Percentiles rank a stretch among this genome's conserved stretches.
Conservation (phyloP, 1,140 invertebrate genomes). For the Zaprionus ghesquierei region DNA sequence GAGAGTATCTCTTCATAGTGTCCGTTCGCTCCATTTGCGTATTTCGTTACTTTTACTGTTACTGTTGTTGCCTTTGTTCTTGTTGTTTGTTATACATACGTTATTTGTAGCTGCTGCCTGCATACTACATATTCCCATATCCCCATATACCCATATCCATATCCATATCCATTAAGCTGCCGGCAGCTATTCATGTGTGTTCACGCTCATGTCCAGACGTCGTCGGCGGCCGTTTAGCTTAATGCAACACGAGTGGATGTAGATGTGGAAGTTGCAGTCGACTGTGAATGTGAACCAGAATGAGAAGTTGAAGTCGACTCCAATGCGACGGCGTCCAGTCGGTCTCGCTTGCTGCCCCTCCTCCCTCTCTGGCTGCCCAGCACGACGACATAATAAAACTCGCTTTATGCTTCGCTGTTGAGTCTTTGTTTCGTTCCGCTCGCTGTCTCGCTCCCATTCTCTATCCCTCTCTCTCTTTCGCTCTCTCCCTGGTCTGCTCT, state of each 20-base stretch:
- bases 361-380: background rate
- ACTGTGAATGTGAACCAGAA: background rate
- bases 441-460: slow-evolving; percentile 8
- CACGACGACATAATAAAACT: slow-evolving; percentile 71
- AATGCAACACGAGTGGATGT: slow-evolving; percentile 52
- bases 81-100: slow-evolving; percentile 28
- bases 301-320: slow-evolving; percentile 9
- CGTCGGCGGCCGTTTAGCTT: slow-evolving; percentile 63
- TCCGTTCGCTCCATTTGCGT: slow-evolving; percentile 33
- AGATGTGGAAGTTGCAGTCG: background rate
- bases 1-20: slow-evolving; percentile 11
- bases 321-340: background rate
- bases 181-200: slow-evolving; percentile 77
- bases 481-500: too few relatives aligned
- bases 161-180: slow-evolving; percentile 76
- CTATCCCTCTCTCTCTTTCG: slow-evolving; percentile 19
- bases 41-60: background rate
- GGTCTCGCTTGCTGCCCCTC: background rate
- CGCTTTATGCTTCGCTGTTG: slow-evolving; percentile 51
- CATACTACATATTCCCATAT: slow-evolving; percentile 39
- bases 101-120: slow-evolving; percentile 37
- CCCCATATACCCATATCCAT: slow-evolving; percentile 48
- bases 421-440: slow-evolving; percentile 50
- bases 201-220: slow-evolving; percentile 71
- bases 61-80: slow-evolving; percentile 17